Evolutionary conservation across 92 coral and sea anemone genomes (phyloP).

Genomic region (Nematostella vectensis): DNA sequence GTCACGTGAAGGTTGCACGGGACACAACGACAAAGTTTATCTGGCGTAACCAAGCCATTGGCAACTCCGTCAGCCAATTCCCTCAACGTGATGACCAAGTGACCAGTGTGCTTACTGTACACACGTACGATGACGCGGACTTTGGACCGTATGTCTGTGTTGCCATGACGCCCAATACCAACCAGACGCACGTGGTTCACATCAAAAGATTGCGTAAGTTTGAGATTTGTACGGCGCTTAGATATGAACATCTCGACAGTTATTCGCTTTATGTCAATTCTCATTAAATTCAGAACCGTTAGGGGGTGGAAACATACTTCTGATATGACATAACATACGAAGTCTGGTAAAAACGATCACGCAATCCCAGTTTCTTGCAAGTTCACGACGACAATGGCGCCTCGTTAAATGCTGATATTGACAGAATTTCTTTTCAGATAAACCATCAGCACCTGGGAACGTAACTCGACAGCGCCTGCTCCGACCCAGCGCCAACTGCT

Average conservation of each 20-base stretch:
- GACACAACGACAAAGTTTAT: conserved; percentile 1
- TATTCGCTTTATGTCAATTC: too few species aligned
- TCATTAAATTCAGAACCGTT: too few species aligned
- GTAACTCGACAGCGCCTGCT: conserved; percentile 22
- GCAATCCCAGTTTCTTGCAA: too few species aligned
- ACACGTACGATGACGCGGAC: conserved; percentile 20
- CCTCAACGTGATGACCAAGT: conserved; percentile 8
- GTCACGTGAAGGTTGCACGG: conserved; percentile 11
- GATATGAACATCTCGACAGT: neutral
- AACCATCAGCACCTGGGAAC: conserved; percentile 49
- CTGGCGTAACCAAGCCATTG: conserved; percentile 18
- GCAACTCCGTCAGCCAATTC: conserved; percentile 7
- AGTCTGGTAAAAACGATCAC: too few species aligned
- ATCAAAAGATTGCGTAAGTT: conserved; percentile 50
- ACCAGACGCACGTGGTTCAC: conserved; percentile 19
- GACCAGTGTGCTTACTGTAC: conserved; percentile 7
- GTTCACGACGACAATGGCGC: too few species aligned
- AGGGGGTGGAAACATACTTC: too few species aligned
- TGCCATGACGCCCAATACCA: conserved; percentile 34
- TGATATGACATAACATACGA: too few species aligned
- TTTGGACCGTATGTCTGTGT: conserved; percentile 42
- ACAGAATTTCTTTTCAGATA: conserved; percentile 13
- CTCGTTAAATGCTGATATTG: too few species aligned
- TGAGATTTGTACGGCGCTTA: neutral
- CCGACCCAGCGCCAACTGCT: conserved; percentile 10